Conservation (phyloP, 2,113 vertebrate species). For the Apus apus region DNA sequence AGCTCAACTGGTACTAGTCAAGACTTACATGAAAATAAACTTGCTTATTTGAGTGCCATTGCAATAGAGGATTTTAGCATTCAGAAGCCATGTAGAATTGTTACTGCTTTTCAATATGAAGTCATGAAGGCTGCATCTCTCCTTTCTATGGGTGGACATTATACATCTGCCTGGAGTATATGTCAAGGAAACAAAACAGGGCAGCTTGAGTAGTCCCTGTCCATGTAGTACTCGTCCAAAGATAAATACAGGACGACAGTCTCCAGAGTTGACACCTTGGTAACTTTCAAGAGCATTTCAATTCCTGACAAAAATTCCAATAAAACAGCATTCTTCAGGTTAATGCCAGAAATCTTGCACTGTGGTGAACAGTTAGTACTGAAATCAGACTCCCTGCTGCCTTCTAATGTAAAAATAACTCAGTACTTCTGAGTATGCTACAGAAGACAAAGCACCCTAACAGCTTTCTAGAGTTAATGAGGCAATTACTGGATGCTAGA, state of each 20-base stretch:
- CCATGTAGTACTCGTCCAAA: not conserved
- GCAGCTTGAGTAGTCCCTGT: not conserved
- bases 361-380: not conserved
- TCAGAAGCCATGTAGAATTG: not conserved
- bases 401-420: conserved; percentile 40
- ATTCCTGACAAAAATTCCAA: not conserved
- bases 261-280: not conserved
- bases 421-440: not conserved
- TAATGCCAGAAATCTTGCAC: not conserved
- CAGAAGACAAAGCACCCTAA: not conserved
- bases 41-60: not conserved
- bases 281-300: not conserved
- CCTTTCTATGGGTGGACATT: not conserved
- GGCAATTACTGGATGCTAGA: not conserved
- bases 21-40: not conserved
- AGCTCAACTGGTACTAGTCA: not conserved
- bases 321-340: not conserved
- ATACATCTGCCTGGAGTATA: not conserved
- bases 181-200: not conserved
- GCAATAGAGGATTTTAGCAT: not conserved
- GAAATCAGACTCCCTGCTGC: not conserved
- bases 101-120: not conserved
- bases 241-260: not conserved
- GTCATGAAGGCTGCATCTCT: not conserved
- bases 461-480: not conserved